phyloP scores from a whole-genome alignment of 2,888 invertebrate species.

The Drosophila prolongata region DNA sequence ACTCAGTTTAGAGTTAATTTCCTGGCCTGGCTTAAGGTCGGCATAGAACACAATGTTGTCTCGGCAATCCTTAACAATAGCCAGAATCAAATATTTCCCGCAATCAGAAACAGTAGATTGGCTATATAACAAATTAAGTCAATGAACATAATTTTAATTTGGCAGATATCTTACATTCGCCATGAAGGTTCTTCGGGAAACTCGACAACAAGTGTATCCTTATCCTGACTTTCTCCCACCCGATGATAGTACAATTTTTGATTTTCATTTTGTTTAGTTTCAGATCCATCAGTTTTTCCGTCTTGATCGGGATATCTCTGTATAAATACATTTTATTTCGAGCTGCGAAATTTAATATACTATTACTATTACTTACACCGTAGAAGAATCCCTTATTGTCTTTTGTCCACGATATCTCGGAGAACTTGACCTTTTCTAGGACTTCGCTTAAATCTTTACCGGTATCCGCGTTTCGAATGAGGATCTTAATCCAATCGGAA shows the following conservation, averaged over 20 bases:
- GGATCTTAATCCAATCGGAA: slow-evolving; percentile 98
- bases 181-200: slow-evolving; percentile 96
- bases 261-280: slow-evolving; percentile 93
- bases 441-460: slow-evolving; percentile 94
- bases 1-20: slow-evolving; percentile 88
- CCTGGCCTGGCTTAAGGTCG: slow-evolving; percentile 88
- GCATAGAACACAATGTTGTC: slow-evolving; percentile 95
- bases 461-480: slow-evolving; percentile 89
- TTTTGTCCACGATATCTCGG: slow-evolving; percentile 96
- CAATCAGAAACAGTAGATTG: slow-evolving; percentile 95
- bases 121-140: slow-evolving; percentile 85
- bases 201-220: slow-evolving; percentile 94
- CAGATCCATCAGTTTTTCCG: slow-evolving; percentile 96
- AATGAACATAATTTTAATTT: too few relatives aligned
- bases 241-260: slow-evolving; percentile 98
- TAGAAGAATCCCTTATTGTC: slow-evolving; percentile 98
- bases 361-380: slow-evolving; percentile 87
- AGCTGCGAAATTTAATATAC: neutral
- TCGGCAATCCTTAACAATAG: slow-evolving; percentile 94
- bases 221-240: slow-evolving; percentile 92
- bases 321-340: slow-evolving; percentile 17
- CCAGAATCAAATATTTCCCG: slow-evolving; percentile 94
- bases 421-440: slow-evolving; percentile 96
- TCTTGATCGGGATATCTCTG: slow-evolving; percentile 92
- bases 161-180: slow-evolving; percentile 88